phyloP scores from a whole-genome alignment of 2,888 invertebrate genomes.

The Drosophila basisetae region DNA sequence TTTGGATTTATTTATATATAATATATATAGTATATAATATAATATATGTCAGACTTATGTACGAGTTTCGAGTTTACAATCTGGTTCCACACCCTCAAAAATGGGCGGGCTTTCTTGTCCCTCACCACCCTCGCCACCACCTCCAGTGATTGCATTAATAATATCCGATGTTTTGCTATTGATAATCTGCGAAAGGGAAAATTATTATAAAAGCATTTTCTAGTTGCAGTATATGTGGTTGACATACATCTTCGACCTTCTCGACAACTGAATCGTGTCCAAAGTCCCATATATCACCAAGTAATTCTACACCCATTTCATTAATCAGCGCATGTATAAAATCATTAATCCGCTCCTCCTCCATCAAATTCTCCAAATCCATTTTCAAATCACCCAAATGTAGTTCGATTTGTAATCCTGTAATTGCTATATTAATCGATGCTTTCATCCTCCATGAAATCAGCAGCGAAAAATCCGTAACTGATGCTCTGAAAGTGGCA shows the following conservation, averaged over 20 bases:
- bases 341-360: slow-evolving; percentile 77
- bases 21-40: neutral
- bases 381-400: slow-evolving; percentile 68
- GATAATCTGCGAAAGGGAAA: slow-evolving; percentile 59
- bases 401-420: slow-evolving; percentile 70
- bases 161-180: slow-evolving; percentile 72
- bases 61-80: slow-evolving; percentile 66
- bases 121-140: slow-evolving; percentile 54
- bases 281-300: slow-evolving; percentile 80
- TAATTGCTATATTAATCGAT: slow-evolving; percentile 61
- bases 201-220: neutral
- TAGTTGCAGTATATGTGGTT: neutral
- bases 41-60: slow-evolving; percentile 38
- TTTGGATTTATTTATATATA: neutral
- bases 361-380: slow-evolving; percentile 73
- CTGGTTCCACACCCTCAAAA: slow-evolving; percentile 80
- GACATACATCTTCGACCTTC: slow-evolving; percentile 48
- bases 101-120: slow-evolving; percentile 69
- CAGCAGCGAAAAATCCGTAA: slow-evolving; percentile 58
- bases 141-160: slow-evolving; percentile 67
- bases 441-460: slow-evolving; percentile 70
- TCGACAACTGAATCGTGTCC: slow-evolving; percentile 58
- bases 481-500: slow-evolving; percentile 49
- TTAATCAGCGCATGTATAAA: slow-evolving; percentile 81
- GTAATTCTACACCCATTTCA: slow-evolving; percentile 79